Evolutionary conservation across 2,888 invertebrate genomes (phyloP), one percentile per base, ranked within the genome.

Genomic region (Philaethria dido): DNA sequence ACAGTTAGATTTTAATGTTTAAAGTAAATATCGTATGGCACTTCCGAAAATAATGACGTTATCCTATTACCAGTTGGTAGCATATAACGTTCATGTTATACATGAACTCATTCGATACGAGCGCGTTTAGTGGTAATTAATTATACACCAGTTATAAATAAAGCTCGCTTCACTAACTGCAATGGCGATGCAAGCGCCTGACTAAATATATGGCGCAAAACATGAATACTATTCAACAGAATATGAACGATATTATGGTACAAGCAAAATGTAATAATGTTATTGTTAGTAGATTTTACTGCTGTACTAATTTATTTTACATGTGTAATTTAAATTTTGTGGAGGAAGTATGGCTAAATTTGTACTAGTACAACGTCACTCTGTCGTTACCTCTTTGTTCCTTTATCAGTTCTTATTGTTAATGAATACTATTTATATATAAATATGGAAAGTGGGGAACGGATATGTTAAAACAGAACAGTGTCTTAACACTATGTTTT

Each of bases 121-220:
- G 13, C 52, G 52, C 29, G 52, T 33, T 52, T 29, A 55, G 14
- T 55, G 42, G 42, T 22, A 57, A 39, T 57, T 57, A 57, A 57
- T 57, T 57, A 42, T 42, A 57, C 42, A 22, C 57, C 22, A 42
- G 57, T 57, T 42, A 42, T 57, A 57, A 42, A 57, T 57, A 57
- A 22, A 57, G 20, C 16, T 42, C 42, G 42, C 57, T 57, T 42
- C 42, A 42, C 42, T 42, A 57, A 57, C 39, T 42, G 25, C 22
- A 42, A 42, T 57, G 25, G 57, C 55, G 39, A 22, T 57, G 57
- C 57, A 57, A 57, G 22, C 57, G 42, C 57, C 57, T 57, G n/a
- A 42, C 42, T 57, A 57, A 22, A 57, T 57, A 42, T 42, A 57
- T 57, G n/a, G 42, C 22, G 57, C 57, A 22, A 42, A 52, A 57